Conservation (phyloP, 2,797 vertebrate genomes). For the Sparidentex hasta region DNA sequence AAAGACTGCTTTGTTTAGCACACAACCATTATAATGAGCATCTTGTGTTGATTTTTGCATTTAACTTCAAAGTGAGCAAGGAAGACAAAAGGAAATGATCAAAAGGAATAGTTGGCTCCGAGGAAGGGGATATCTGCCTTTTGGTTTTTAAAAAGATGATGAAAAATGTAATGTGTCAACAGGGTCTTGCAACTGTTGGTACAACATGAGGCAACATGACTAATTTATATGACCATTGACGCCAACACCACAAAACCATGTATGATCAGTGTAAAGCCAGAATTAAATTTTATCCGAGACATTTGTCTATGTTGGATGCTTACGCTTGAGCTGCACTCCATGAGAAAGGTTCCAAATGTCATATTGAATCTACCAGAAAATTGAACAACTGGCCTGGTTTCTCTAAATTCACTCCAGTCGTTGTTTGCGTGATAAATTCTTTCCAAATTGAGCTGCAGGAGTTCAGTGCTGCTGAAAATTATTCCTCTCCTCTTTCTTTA, state of each 20-base stretch:
- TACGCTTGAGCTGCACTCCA: neutral
- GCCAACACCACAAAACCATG: slow-evolving; percentile 49
- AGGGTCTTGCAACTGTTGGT: slow-evolving; percentile 25
- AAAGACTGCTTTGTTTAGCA: slow-evolving; percentile 20
- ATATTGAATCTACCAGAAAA: slow-evolving; percentile 60
- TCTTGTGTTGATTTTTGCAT: slow-evolving; percentile 15
- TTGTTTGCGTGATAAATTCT: slow-evolving; percentile 10
- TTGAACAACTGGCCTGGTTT: slow-evolving; percentile 46
- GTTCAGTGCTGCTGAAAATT: slow-evolving; percentile 10
- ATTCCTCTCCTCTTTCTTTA: neutral
- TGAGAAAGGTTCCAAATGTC: slow-evolving; percentile 57
- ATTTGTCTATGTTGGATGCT: slow-evolving; percentile 60
- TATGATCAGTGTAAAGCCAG: slow-evolving; percentile 46
- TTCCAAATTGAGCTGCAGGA: slow-evolving; percentile 18
- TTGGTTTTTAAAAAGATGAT: slow-evolving; percentile 26
- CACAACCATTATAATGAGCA: neutral
- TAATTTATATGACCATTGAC: slow-evolving; percentile 47
- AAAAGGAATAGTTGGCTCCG: slow-evolving; percentile 12
- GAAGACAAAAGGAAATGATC: slow-evolving; percentile 10
- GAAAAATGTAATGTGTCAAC: slow-evolving; percentile 15
- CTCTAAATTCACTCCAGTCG: slow-evolving; percentile 27
- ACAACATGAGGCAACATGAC: slow-evolving; percentile 40
- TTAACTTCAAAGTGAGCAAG: slow-evolving; percentile 28
- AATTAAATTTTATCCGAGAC: slow-evolving; percentile 46
- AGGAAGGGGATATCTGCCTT: neutral